These are phyloP conservation scores for Coreoperca whiteheadi DNA, from an alignment of 2,113 vertebrate genomes.

Conservation along the genomic window DNA sequence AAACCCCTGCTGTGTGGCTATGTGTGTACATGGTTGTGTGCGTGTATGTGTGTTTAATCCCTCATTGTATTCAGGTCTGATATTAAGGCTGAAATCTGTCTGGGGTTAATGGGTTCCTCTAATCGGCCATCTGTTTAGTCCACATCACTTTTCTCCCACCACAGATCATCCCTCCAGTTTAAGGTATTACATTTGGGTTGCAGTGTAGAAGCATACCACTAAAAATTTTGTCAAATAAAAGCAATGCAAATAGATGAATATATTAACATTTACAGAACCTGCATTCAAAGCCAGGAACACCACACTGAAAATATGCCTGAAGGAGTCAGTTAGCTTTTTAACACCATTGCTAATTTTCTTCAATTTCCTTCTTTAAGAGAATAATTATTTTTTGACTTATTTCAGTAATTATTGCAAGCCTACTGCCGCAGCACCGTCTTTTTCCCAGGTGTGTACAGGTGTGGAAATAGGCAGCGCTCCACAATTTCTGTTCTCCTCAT, in stretches of 20 bases:
- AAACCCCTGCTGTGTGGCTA: conserved; percentile 3
- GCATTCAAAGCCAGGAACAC: no score
- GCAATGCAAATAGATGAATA: background rate
- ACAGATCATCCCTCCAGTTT: background rate
- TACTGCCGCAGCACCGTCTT: background rate
- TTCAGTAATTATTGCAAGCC: no score
- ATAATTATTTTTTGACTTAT: no score
- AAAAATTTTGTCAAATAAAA: background rate
- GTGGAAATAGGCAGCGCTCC: conserved; percentile 36
- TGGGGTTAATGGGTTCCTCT: conserved; percentile 74
- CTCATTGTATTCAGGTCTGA: conserved; percentile 65
- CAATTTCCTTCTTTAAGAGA: no score
- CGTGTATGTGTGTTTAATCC: conserved; percentile 61
- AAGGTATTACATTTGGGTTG: background rate
- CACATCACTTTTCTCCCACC: conserved; percentile 16
- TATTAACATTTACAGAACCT: no score
- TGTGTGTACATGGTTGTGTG: conserved; percentile 5
- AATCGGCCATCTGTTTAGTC: conserved; percentile 77
- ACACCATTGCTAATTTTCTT: no score
- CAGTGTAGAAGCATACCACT: background rate
- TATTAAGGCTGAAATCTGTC: conserved; percentile 66
- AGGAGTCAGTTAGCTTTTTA: no score
- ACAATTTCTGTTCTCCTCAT: conserved; percentile 16
- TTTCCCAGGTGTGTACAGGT: conserved; percentile 31
- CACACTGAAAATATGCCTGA: no score